These are phyloP conservation scores for Numenius phaeopus DNA, from an alignment of 2,797 vertebrate species.

Conservation along the genomic window DNA sequence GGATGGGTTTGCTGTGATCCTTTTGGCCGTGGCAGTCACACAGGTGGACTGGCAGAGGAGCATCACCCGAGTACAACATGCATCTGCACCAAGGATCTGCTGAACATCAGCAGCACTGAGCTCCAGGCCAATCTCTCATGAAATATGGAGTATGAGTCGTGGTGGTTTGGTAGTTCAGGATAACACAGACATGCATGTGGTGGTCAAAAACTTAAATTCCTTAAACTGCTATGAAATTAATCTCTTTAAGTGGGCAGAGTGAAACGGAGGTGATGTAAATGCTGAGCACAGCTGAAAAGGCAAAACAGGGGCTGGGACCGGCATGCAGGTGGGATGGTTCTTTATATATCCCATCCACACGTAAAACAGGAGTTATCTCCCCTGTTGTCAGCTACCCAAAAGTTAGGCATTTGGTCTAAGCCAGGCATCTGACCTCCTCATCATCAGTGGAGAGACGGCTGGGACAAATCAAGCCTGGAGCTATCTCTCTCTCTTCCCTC, in stretches of 20 bases:
- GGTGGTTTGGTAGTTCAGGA: background rate
- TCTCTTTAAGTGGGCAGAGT: background rate
- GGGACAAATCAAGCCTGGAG: background rate
- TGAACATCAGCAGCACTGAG: background rate
- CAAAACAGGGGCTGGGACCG: background rate
- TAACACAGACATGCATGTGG: background rate
- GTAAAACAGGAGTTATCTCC: background rate
- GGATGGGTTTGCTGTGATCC: background rate
- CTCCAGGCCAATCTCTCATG: fast-evolving
- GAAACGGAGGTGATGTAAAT: background rate
- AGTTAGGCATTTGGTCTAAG: background rate
- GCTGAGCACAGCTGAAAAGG: background rate
- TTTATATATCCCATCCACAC: background rate
- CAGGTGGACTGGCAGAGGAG: background rate
- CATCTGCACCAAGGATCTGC: background rate
- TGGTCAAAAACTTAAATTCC: background rate
- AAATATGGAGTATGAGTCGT: background rate
- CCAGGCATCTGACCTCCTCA: background rate
- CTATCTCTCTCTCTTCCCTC: background rate
- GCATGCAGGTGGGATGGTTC: background rate
- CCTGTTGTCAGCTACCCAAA: background rate
- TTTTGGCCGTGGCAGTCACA: background rate
- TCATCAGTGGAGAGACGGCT: background rate
- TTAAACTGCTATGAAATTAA: background rate
- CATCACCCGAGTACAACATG: background rate